Percentiles rank a stretch among this genome's conserved stretches.
phyloP scores from a whole-genome alignment of 2,888 invertebrate species.

The Neocrepidodera transversa region DNA sequence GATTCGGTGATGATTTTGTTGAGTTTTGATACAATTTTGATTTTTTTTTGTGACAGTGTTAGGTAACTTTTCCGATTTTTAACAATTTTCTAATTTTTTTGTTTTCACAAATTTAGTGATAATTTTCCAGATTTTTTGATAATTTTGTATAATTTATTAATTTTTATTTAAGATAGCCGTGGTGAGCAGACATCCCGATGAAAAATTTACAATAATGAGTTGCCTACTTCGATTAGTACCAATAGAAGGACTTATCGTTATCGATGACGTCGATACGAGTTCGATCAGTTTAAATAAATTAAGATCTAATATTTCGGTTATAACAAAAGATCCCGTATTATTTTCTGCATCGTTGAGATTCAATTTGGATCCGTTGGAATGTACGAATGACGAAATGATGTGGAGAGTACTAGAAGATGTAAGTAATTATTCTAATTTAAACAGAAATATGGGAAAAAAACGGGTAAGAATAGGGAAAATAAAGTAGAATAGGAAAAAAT shows the following conservation, averaged over 20 bases:
- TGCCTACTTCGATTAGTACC: slow-evolving; percentile 83
- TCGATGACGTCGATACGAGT: slow-evolving; percentile 77
- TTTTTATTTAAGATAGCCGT: slow-evolving; percentile 55
- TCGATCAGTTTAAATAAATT: slow-evolving; percentile 78
- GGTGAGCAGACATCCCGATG: slow-evolving; percentile 52
- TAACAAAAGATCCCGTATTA: slow-evolving; percentile 81
- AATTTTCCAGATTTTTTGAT: background rate
- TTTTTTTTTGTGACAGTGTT: too few species aligned
- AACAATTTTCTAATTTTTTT: too few species aligned
- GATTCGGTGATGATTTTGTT: too few species aligned
- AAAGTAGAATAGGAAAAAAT: too few species aligned
- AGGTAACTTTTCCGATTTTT: too few species aligned
- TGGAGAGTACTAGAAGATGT: slow-evolving; percentile 78
- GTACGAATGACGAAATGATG: slow-evolving; percentile 72
- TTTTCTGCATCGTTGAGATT: slow-evolving; percentile 82
- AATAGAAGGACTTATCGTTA: slow-evolving; percentile 75
- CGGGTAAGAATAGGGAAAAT: too few species aligned
- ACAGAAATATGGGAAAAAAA: too few species aligned
- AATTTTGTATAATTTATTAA: too few species aligned
- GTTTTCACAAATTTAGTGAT: too few species aligned
- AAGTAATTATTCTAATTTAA: too few species aligned
- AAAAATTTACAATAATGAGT: slow-evolving; percentile 81
- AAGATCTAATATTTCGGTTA: slow-evolving; percentile 83
- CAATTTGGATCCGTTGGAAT: slow-evolving; percentile 83
- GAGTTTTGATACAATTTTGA: too few species aligned